Base-by-base conservation (phyloP, 2,888 invertebrate genomes). In the Helleia helle region DNA sequence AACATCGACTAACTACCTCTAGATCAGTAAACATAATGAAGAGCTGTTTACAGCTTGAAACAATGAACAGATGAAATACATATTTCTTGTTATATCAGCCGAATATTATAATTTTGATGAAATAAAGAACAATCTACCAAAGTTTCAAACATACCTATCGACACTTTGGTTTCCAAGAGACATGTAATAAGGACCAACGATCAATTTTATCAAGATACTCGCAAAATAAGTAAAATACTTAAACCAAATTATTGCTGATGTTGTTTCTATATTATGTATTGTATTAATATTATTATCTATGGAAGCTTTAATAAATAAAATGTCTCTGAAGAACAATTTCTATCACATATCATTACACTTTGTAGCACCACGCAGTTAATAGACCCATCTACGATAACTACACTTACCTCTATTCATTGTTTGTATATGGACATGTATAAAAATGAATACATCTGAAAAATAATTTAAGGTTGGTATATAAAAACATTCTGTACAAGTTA, bases 341-440 rank as follows among this genome's bases (percentile, higher is more conserved):
- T 84, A 84, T 84, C 84, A 84, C 84, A 84, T 81, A 71, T 83
- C 81, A 62, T 84, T 83, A 79, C 80, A 76, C 77, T 62, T 65
- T 80, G 76, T 83, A 84, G 83, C 83, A 84, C 84, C 84, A 81
- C 83, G 71, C 84, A 60, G 76, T 83, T 83, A 83, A 79, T 77
- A 80, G 80, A 83, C 79, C 81, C 81, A 75, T 77, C 81, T 80
- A 83, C 71, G 55, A 56, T 60, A 66, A 56, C 68, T 69, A 83
- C 75, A 67, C 80, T 80, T 83, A 83, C 79, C 75, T 67, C 69
- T 81, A 80, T 75, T 75, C 73, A 71, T 63, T 71, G 65, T 47
- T 77, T 83, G 81, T 83, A 81, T 76, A 83, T 75, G 75, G 77
- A 71, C 79, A 73, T 73, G 77, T 83, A 84, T 77, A 84, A 81